A percentile compares a stretch with the other conserved stretches of the same genome.
Evolutionary conservation across 92 coral and sea anemone genomes (phyloP).

Genomic region (Blastomussa wellsi): DNA sequence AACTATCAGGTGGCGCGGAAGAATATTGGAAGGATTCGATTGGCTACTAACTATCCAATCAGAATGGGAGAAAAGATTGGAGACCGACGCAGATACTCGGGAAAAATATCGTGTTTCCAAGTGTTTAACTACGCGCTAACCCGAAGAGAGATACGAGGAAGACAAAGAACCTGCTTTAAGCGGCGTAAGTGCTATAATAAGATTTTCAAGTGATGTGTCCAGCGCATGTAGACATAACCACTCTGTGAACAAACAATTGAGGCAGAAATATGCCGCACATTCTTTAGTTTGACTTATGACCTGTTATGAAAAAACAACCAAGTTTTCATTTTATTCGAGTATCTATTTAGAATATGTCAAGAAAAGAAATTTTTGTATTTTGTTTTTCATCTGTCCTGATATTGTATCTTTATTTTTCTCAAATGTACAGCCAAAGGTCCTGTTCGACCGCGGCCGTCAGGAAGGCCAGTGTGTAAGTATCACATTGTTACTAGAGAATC

Average conservation of each 20-base stretch:
- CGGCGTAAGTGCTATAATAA: slow-evolving; percentile 16
- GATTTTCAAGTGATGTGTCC: not conserved
- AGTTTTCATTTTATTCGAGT: not conserved
- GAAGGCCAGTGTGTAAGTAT: slow-evolving; percentile 33
- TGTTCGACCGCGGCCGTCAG: slow-evolving; percentile 24
- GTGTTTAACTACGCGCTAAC: slow-evolving; percentile 71
- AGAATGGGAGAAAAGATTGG: slow-evolving; percentile 75
- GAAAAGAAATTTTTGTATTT: not conserved
- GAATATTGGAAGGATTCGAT: slow-evolving; percentile 68
- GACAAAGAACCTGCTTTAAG: slow-evolving; percentile 60
- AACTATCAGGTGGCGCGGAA: slow-evolving; percentile 51
- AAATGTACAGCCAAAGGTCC: slow-evolving; percentile 12
- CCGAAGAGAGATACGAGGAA: slow-evolving; percentile 21
- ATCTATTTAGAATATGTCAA: not conserved
- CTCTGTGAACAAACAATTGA: not conserved
- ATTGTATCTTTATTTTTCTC: not conserved
- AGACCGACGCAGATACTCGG: slow-evolving; percentile 61
- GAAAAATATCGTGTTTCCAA: slow-evolving; percentile 74
- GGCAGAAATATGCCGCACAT: not conserved
- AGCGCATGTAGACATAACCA: not conserved
- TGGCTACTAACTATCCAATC: slow-evolving; percentile 77
- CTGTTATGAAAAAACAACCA: not conserved
- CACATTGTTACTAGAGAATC: not conserved
- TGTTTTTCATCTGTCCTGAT: not conserved
- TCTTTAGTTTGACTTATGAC: too few relatives aligned